phyloP scores from a whole-genome alignment of 2,797 vertebrate species.

The Champsocephalus gunnari region DNA sequence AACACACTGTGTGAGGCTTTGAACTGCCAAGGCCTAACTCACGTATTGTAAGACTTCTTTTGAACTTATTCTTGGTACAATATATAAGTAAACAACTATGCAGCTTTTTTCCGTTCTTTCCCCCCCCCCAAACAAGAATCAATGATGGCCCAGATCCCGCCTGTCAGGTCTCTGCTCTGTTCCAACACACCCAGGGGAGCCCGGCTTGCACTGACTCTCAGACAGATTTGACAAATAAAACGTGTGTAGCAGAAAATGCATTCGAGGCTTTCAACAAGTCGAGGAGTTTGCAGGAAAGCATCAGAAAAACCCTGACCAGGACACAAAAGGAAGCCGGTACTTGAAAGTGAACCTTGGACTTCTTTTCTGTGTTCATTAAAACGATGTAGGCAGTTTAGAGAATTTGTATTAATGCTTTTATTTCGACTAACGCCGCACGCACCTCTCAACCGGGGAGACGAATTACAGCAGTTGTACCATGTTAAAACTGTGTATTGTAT shows the following conservation, averaged over 20 bases:
- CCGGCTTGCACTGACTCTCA: background rate
- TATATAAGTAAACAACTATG: rapidly evolving
- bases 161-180: slow-evolving; percentile 18
- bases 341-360: background rate
- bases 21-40: slow-evolving; percentile 2
- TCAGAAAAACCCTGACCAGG: slow-evolving; percentile 3
- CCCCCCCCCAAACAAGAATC: slow-evolving; percentile 6
- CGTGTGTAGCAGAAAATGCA: slow-evolving; percentile 29
- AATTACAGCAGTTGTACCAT: background rate
- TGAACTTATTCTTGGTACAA: background rate
- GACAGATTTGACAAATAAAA: slow-evolving; percentile 43
- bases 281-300: slow-evolving; percentile 8
- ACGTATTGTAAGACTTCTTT: slow-evolving; percentile 1
- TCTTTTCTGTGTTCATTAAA: slow-evolving; percentile 14
- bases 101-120: slow-evolving; percentile 1
- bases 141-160: background rate
- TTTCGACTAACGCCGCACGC: slow-evolving; percentile 14
- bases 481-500: background rate
- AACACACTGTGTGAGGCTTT: background rate
- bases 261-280: slow-evolving; percentile 20
- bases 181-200: slow-evolving; percentile 26
- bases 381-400: slow-evolving; percentile 1
- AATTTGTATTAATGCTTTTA: background rate
- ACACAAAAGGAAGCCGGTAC: background rate
- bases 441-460: background rate